A percentile compares a stretch with the other conserved stretches of the same genome.
These are phyloP conservation scores for Onthophagus sagittarius DNA, from an alignment of 2,888 invertebrate genomes.

Conservation along the genomic window DNA sequence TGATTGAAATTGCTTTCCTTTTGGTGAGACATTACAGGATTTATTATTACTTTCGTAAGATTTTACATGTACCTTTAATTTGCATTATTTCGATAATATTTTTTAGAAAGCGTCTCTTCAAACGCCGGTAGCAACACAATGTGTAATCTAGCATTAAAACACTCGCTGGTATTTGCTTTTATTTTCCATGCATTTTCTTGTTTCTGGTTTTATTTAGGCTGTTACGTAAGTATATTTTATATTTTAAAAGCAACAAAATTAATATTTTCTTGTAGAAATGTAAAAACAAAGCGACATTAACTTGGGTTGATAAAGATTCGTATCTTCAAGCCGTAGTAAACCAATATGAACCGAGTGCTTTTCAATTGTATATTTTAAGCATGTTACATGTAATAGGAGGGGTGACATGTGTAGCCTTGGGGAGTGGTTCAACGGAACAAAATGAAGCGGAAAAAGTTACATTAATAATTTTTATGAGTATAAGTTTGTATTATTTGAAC, in stretches of 20 bases:
- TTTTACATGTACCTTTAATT: neutral
- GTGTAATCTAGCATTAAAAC: conserved; percentile 12
- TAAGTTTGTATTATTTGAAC: conserved; percentile 20
- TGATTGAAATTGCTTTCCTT: neutral
- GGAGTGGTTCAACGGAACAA: conserved; percentile 17
- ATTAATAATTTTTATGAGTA: conserved; percentile 15
- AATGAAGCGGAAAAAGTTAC: conserved; percentile 16
- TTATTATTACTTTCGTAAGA: conserved; percentile 14
- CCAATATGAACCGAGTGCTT: neutral
- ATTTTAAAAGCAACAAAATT: neutral
- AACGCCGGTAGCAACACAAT: conserved; percentile 18
- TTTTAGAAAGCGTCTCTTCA: conserved; percentile 3
- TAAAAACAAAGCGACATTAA: neutral
- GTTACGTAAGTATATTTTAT: conserved; percentile 7
- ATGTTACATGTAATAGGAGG: conserved; percentile 17
- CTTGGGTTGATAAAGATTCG: conserved; percentile 16
- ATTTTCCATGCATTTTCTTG: conserved; percentile 18
- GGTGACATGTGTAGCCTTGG: conserved; percentile 19
- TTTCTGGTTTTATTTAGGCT: conserved; percentile 16
- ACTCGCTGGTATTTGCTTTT: conserved; percentile 15
- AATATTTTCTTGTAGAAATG: neutral
- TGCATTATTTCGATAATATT: neutral
- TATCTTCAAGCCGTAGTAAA: neutral
- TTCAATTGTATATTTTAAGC: conserved; percentile 16
- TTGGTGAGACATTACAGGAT: conserved; percentile 15